Percentiles rank a stretch among this genome's conserved stretches.
Evolutionary conservation across 2,113 vertebrate species (phyloP).

Genomic region (Lethenteron reissneri): DNA sequence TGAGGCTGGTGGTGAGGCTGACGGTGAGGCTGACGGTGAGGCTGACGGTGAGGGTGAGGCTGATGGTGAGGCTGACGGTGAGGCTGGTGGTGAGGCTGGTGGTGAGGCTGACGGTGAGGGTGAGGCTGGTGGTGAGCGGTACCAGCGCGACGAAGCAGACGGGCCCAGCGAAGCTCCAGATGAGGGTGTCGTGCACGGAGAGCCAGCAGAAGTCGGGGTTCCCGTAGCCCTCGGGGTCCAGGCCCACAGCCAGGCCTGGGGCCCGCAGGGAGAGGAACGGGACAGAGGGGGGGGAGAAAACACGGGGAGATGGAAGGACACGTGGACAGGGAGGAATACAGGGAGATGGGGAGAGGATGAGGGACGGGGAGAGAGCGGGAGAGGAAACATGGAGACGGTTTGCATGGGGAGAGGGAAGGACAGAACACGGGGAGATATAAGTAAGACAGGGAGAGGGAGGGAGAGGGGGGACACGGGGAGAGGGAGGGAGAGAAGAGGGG

Average conservation of each 20-base stretch:
- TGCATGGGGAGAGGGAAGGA: background rate
- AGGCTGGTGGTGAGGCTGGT: background rate
- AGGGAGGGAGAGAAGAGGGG: background rate
- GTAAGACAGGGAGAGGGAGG: background rate
- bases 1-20: background rate
- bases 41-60: background rate
- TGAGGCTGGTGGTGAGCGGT: slow-evolving; percentile 12
- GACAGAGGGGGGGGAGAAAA: background rate
- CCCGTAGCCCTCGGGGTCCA: slow-evolving; percentile 76
- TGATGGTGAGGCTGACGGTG: background rate
- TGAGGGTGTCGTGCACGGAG: slow-evolving; percentile 58
- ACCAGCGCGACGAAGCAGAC: slow-evolving; percentile 46
- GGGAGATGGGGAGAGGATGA: background rate
- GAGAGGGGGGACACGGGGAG: background rate
- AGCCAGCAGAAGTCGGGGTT: slow-evolving; percentile 90
- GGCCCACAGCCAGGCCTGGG: slow-evolving; percentile 56
- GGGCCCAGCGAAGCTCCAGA: slow-evolving; percentile 78
- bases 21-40: background rate
- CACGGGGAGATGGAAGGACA: background rate
- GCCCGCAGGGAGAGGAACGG: background rate
- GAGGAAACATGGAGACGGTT: too few species aligned
- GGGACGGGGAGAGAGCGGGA: background rate
- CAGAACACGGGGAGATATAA: background rate
- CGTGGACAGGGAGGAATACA: slow-evolving; percentile 8
- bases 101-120: background rate